Base-by-base conservation (phyloP, 2,797 vertebrate genomes). In the Lemur catta region DNA sequence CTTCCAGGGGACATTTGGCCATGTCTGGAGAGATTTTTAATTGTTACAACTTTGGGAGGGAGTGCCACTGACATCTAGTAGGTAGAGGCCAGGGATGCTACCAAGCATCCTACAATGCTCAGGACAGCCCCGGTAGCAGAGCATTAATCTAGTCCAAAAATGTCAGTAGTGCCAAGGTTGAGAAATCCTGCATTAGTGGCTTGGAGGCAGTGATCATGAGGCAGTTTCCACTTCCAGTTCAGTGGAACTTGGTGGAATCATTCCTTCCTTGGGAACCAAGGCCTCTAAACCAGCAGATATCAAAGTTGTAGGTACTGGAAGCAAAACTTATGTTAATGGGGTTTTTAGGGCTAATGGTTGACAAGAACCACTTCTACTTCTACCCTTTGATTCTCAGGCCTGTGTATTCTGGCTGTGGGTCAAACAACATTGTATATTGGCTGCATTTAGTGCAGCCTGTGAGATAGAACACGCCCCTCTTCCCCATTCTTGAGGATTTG, bases 241-340 rank as follows among this genome's bases (percentile, higher is more conserved):
- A 84, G 65, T 88, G 82, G 43, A 91, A 26, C 24, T 7, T 85
- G 59, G 50, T 80, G 22, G 61, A 72, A 80, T 88, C 59, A 69
- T 84, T 97, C 55, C 35, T 80, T 91, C 15, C 28, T 91, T 79
- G 78, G 82, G 72, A 95, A 20, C 71, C 52, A 81, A 85, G 84
- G 75, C 67, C 30, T 95, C 41, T 50, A 72, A 93, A 71, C 46
- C 72, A 63, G 52, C 41, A 78, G 30, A 63, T 71, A 75, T 24
- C 71, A 72, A 35, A 63, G 8, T 75, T 82, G 41, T 57, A 38
- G 61, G 35, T 30, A 72, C 33, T 46, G 18, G 72, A 89, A 84
- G 55, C 61, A 63, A 63, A 79, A 81, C 26, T 92, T 75, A 28
- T 65, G 18, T 33, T 89, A 46, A 78, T 61, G 78, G 78, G 7